phyloP scores from a whole-genome alignment of 2,797 vertebrate species.

The Pogoniulus pusillus region DNA sequence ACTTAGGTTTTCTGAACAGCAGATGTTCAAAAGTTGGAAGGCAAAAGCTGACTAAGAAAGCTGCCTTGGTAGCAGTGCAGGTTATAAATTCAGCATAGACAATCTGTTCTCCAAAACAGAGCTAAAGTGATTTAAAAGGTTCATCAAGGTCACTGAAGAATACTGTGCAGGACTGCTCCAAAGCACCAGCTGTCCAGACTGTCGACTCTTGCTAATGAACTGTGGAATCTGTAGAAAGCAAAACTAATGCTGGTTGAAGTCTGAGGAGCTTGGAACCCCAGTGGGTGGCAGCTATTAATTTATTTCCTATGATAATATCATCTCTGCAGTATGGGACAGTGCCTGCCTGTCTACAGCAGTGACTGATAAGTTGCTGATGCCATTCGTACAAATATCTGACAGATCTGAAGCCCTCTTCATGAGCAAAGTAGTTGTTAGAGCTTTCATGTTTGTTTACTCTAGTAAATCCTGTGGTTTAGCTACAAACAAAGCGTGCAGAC shows the following conservation, averaged over 20 bases:
- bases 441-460: not conserved
- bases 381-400: not conserved
- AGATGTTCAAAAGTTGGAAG: conserved; percentile 40
- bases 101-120: conserved; percentile 60
- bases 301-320: not conserved
- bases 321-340: not conserved
- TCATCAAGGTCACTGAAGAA: conserved; percentile 47
- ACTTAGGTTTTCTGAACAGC: conserved; percentile 25
- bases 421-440: not conserved
- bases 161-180: conserved; percentile 7
- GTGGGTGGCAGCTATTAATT: not conserved
- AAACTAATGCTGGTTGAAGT: conserved; percentile 31
- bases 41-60: conserved; percentile 40
- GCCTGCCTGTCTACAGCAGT: not conserved
- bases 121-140: conserved; percentile 59
- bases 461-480: not conserved
- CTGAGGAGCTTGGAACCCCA: not conserved
- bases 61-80: conserved; percentile 15
- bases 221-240: conserved; percentile 28
- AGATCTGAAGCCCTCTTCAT: not conserved
- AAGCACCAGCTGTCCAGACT: conserved; percentile 54
- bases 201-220: conserved; percentile 43
- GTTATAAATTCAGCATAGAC: conserved; percentile 51
- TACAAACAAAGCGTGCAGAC: not conserved
- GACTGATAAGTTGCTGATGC: not conserved